Evolutionary conservation across 2,888 invertebrate species (phyloP).

Genomic region (Pristionchus arcanus): DNA sequence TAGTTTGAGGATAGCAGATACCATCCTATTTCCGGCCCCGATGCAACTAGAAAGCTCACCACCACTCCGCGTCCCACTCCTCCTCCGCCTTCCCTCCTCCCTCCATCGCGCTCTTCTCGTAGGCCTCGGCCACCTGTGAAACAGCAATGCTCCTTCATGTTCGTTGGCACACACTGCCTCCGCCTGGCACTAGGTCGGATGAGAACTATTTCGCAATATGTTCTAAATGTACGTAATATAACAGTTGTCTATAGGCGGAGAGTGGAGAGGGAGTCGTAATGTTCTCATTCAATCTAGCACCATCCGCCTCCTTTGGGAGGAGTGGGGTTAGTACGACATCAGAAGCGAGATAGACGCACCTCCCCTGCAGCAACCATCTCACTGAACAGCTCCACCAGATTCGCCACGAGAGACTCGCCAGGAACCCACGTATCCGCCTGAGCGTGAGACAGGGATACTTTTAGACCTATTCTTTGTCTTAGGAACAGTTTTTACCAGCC

Average conservation of each 20-base stretch:
- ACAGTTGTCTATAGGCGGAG: too few species aligned
- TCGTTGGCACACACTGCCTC: too few species aligned
- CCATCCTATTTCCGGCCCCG: too few species aligned
- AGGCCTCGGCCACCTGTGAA: neutral
- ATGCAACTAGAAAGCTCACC: neutral
- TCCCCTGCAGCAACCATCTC: constrained; percentile 29
- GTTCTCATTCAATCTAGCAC: too few species aligned
- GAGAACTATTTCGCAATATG: too few species aligned
- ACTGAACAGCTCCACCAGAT: constrained; percentile 43
- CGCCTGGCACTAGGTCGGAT: too few species aligned
- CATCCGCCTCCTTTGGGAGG: too few species aligned
- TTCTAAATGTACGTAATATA: too few species aligned
- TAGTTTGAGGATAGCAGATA: neutral
- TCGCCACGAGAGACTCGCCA: constrained; percentile 51
- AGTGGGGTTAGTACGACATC: too few species aligned
- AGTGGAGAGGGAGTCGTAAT: too few species aligned
- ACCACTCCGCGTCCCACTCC: constrained; percentile 18
- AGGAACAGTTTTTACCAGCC: neutral
- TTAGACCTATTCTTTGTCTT: neutral
- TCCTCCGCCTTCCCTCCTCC: constrained; percentile 19
- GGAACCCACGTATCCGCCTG: constrained; percentile 18
- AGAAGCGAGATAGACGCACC: neutral
- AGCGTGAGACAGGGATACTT: neutral
- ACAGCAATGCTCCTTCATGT: too few species aligned
- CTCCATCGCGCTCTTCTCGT: constrained; percentile 23